Evolutionary conservation across 2,888 invertebrate species (phyloP).

Genomic region (Perizoma affinitatum): DNA sequence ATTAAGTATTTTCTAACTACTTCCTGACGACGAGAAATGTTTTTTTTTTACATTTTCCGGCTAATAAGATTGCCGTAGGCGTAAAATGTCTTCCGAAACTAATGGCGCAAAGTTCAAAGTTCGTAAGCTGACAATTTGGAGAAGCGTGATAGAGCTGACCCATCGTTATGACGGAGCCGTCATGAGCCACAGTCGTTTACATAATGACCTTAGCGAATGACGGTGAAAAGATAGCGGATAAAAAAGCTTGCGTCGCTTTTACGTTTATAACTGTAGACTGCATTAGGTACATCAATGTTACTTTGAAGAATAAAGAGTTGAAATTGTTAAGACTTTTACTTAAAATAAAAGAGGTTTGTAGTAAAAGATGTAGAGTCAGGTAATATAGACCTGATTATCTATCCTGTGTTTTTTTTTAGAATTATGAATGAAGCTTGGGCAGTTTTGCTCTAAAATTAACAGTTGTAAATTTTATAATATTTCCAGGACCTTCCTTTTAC

Average conservation of each 20-base stretch:
- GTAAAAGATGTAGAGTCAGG: too few species aligned
- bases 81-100: conserved; percentile 18
- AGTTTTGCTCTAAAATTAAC: too few species aligned
- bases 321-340: conserved; percentile 6
- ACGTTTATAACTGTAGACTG: conserved; percentile 38
- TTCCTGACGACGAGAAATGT: too few species aligned
- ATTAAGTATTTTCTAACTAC: too few species aligned
- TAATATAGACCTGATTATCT: too few species aligned
- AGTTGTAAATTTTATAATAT: too few species aligned
- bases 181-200: conserved; percentile 54
- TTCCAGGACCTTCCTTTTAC: too few species aligned
- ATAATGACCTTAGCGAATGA: conserved; percentile 62
- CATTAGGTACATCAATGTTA: neutral
- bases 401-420: too few species aligned
- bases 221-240: conserved; percentile 54
- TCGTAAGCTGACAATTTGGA: conserved; percentile 53
- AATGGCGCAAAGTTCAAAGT: conserved; percentile 50
- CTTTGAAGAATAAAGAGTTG: conserved; percentile 21
- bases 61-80: too few species aligned
- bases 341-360: too few species aligned
- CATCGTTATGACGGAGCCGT: conserved; percentile 49
- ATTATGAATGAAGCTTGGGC: too few species aligned
- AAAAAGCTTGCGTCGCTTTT: conserved; percentile 48
- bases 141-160: conserved; percentile 57
- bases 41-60: too few species aligned